These are phyloP conservation scores for Cotesia vestalis DNA, from an alignment of 1,140 invertebrate genomes.

Conservation along the genomic window DNA sequence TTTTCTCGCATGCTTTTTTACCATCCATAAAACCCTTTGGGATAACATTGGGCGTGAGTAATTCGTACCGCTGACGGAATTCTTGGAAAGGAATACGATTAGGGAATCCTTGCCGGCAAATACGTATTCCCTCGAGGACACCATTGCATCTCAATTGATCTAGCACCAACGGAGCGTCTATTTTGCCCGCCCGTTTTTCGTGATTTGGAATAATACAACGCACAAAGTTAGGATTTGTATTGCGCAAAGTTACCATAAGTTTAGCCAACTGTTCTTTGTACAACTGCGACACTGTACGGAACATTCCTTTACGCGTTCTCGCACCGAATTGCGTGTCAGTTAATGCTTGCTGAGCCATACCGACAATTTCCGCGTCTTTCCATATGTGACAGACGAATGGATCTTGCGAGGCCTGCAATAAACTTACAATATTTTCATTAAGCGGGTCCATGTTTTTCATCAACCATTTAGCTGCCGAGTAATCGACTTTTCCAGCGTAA, in stretches of 20 bases:
- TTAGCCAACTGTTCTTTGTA: constrained; percentile 99
- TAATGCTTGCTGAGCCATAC: constrained; percentile 94
- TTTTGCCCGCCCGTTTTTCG: constrained; percentile 98
- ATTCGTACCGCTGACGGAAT: constrained; percentile 90
- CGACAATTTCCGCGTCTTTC: constrained; percentile 99
- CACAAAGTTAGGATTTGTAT: constrained; percentile 99
- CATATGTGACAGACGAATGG: constrained; percentile 96
- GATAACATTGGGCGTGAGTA: constrained; percentile 97
- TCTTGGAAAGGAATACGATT: constrained; percentile 87
- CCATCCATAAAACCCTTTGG: constrained; percentile 99
- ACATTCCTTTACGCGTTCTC: constrained; percentile 93
- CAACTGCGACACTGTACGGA: constrained; percentile 98
- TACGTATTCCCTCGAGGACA: constrained; percentile 98
- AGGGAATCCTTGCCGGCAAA: constrained; percentile 99
- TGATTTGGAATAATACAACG: constrained; percentile 99
- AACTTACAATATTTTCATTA: constrained; percentile 97
- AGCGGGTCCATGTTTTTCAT: constrained; percentile 99
- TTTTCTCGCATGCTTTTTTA: constrained; percentile 98
- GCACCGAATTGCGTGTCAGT: constrained; percentile 95
- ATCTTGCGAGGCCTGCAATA: constrained; percentile 96
- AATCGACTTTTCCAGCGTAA: constrained; percentile 99
- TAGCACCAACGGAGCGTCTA: constrained; percentile 93
- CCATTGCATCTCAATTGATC: constrained; percentile 99
- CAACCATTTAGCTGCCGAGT: constrained; percentile 96
- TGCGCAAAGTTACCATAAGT: constrained; percentile 95